Evolutionary conservation across 2,888 invertebrate genomes (phyloP).

Genomic region (Apamea epomidion): DNA sequence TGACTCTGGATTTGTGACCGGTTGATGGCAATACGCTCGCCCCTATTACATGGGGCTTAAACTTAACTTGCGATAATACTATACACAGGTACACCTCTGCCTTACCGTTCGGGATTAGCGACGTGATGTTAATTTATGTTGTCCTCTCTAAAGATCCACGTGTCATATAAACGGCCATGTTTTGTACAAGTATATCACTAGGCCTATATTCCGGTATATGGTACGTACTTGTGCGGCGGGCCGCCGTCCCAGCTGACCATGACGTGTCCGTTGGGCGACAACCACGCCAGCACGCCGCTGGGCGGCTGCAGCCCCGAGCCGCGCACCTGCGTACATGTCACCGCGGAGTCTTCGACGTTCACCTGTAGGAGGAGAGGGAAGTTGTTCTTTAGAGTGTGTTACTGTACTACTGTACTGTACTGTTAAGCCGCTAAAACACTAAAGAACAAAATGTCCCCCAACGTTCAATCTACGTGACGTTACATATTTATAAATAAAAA

Average conservation of each 20-base stretch:
- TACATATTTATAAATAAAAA: no score
- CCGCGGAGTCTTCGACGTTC: conserved; percentile 74
- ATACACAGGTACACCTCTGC: not conserved
- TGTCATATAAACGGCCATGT: not conserved
- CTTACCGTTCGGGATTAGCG: not conserved
- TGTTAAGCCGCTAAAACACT: no score
- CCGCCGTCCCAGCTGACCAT: conserved; percentile 92
- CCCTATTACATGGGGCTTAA: not conserved
- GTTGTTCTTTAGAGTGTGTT: not conserved
- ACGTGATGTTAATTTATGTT: not conserved
- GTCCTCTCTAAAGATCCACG: no score
- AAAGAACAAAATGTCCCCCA: no score
- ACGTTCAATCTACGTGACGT: no score
- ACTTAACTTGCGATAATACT: not conserved
- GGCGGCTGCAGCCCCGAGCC: conserved; percentile 91
- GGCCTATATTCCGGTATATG: fast-evolving
- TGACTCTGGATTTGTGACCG: not conserved
- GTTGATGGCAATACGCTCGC: not conserved
- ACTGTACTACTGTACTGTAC: no score
- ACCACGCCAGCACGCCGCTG: conserved; percentile 91
- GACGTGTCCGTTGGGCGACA: conserved; percentile 91
- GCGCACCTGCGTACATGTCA: conserved; percentile 80
- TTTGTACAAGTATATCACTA: not conserved
- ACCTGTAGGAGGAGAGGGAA: conserved; percentile 63
- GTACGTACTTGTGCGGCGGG: conserved; percentile 71